Base-by-base conservation (phyloP, 2,888 invertebrate species). In the Platynereis dumerilii region DNA sequence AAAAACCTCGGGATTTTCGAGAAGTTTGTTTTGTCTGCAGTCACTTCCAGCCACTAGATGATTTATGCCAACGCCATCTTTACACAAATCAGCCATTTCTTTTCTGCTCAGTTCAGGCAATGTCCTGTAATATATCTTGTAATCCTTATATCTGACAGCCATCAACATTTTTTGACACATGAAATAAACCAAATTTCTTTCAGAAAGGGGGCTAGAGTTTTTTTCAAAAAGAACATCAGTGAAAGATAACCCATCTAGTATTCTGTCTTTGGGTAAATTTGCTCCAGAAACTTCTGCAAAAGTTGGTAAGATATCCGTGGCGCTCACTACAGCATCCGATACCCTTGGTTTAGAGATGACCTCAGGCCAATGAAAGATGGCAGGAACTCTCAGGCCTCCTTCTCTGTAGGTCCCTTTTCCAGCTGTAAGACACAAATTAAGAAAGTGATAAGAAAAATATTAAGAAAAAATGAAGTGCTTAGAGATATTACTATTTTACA, bases 101-200 rank as follows among this genome's bases (percentile, higher is more conserved):
- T 48, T n/a, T 48, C 5, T 22, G 7, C n/a, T 22, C 3, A 48
- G 22, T 48, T 20, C 22, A 10, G 48, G 48, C n/a, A 20, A n/a
- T 20, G n/a, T 48, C 48, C 48, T 20, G 17, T 48, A 48, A 22
- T 48, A 22, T 10, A 48, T 22, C n/a, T 48, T 48, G 48, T 20
- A 48, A 7, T 48, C 7, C 17, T 48, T 48, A n/a, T 48, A 48
- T 7, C 48, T n/a, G 5, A 48, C 48, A n/a, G 48, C 48, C 48
- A 48, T 48, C 5, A 48, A 7, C 5, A 20, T 5, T 3, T 48
- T n/a, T 20, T n/a, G 20, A n/a, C 48, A 48, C n/a, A 20, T n/a
- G 48, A 48, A 48, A 48, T 20, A 48, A 48, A 48, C 34, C 34
- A 34, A 12, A 7, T 34, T 48, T n/a, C n/a, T 48, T 48, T 48